These are phyloP conservation scores for Athrips mouffetella DNA, from an alignment of 2,888 invertebrate genomes.

Conservation along the genomic window DNA sequence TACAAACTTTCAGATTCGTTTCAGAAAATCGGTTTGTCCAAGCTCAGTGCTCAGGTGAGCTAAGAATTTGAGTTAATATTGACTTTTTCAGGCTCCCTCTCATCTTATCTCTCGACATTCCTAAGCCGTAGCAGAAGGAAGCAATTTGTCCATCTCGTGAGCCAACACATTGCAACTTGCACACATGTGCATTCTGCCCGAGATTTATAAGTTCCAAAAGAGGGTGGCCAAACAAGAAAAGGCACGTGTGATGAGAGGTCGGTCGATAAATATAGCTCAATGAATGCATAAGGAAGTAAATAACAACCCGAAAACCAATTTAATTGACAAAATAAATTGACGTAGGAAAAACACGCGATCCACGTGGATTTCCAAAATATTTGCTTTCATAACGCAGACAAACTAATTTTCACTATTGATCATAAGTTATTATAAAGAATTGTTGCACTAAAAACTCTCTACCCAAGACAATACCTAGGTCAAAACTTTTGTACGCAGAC, in stretches of 20 bases:
- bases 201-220: not conserved
- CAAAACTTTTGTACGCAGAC: too few species aligned
- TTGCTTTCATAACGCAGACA: too few species aligned
- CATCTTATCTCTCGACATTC: not conserved
- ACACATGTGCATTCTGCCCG: not conserved
- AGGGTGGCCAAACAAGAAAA: not conserved
- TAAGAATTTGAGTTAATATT: constrained; percentile 42
- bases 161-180: not conserved
- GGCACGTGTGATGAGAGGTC: not conserved
- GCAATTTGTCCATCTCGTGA: constrained; percentile 1
- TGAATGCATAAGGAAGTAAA: too few species aligned
- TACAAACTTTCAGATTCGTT: constrained; percentile 20
- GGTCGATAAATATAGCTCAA: too few species aligned
- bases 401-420: too few species aligned
- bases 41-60: constrained; percentile 34
- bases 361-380: too few species aligned
- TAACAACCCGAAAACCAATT: too few species aligned
- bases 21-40: constrained; percentile 33
- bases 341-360: too few species aligned
- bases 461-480: too few species aligned
- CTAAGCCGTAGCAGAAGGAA: not conserved
- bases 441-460: too few species aligned
- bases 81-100: constrained; percentile 36
- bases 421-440: too few species aligned
- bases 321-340: too few species aligned